Evolutionary conservation across 2,113 vertebrate species (phyloP), one percentile per base, ranked within the genome.

Genomic region (Ophiodon elongatus): DNA sequence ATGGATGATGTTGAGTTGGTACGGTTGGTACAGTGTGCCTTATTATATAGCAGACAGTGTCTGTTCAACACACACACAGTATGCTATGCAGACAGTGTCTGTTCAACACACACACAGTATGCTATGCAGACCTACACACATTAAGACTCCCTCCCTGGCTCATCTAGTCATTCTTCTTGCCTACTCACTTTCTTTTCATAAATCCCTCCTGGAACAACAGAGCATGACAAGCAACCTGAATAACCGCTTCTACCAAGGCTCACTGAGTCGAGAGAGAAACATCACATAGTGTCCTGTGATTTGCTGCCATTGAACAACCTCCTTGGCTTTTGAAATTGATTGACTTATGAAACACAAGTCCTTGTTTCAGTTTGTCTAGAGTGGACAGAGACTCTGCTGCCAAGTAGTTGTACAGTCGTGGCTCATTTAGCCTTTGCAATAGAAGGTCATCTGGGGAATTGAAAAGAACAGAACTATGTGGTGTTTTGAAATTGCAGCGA

Each of bases 241-340:
- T 73, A 63, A 72, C n/a, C 6, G 2, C 11, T 37, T 52, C 37
- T 77, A 82, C 43, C 2, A 6, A 31, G 50, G 63, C 64, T 87
- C 17, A 3, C 43, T 76, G 35, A 75, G 39, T 62, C 8, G 8
- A 76, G 31, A 65, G 41, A 67, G 54, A 86, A 76, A 81, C 56
- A 47, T 64, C 41, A 83, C 43, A 0, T 72, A 35, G 45, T 47
- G 80, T 79, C 85, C 39, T 0, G 13, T 21, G 9, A 25, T 72
- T 71, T 23, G 27, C 35, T 80, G 33, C 75, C 57, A 64, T 88
- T 89, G 84, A 78, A 60, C 57, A 54, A 60, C 68, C 78, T 85
- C 57, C 78, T 85, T 86, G 85, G 77, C 76, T 76, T 91, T 80
- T 27, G 73, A 5, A 78, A 47, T 19, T 68, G 65, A 80, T 73